Conservation (phyloP, 2,888 invertebrate species). For the Trachelus troglodyta region DNA sequence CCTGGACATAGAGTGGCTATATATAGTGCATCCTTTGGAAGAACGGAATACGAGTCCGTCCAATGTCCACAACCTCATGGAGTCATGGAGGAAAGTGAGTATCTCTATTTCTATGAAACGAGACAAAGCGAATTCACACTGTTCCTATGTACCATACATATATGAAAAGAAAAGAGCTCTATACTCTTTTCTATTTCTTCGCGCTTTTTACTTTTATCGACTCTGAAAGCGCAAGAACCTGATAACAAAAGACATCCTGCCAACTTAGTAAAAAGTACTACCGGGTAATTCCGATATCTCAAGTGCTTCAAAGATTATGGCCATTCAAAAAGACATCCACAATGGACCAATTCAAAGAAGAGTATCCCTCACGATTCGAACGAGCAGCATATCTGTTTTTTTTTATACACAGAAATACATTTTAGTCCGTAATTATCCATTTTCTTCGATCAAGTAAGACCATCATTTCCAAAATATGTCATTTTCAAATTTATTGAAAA, state of each 20-base stretch:
- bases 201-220: too few relatives aligned
- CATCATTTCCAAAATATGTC: too few relatives aligned
- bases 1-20: constrained; percentile 90
- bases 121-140: neutral
- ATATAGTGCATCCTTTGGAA: constrained; percentile 92
- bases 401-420: neutral
- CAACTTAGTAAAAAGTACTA: neutral
- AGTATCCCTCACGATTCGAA: too few relatives aligned
- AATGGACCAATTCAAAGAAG: too few relatives aligned
- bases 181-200: neutral
- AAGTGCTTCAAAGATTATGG: neutral
- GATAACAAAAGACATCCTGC: neutral
- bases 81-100: constrained; percentile 89
- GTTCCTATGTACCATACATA: neutral
- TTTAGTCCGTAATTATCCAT: neutral
- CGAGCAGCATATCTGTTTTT: neutral
- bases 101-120: constrained; percentile 7
- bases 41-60: constrained; percentile 87
- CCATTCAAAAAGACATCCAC: too few relatives aligned
- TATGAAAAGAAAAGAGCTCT: too few relatives aligned
- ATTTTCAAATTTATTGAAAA: neutral
- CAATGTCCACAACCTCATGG: constrained; percentile 89
- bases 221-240: neutral
- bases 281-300: neutral
- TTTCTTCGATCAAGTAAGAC: too few relatives aligned